These are phyloP conservation scores for Chirona hameri DNA, from an alignment of 2,888 invertebrate species.

Conservation along the genomic window DNA sequence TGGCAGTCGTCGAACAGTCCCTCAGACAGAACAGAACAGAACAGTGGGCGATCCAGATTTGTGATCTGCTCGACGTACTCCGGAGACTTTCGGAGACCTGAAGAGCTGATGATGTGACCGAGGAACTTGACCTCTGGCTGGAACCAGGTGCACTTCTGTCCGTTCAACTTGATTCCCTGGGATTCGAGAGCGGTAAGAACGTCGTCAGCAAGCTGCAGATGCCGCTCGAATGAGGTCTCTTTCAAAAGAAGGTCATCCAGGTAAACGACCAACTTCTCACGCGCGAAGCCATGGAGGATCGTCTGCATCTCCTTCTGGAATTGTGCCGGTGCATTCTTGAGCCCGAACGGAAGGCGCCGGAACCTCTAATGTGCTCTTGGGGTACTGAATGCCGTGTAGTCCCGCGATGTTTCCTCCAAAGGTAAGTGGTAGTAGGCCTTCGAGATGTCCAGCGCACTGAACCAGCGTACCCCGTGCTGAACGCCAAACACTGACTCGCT, in stretches of 20 bases:
- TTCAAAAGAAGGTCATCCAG: neutral
- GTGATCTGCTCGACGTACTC: neutral
- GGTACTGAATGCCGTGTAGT: neutral
- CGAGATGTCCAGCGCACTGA: neutral
- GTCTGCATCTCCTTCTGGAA: conserved; percentile 3
- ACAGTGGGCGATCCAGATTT: neutral
- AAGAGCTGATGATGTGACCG: neutral
- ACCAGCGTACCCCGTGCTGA: neutral
- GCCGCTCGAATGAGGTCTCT: neutral
- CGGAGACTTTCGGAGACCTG: neutral
- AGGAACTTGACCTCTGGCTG: neutral
- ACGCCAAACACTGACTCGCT: neutral
- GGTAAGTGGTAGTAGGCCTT: neutral
- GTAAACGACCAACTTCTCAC: neutral
- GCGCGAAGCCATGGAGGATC: neutral
- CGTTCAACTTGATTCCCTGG: neutral
- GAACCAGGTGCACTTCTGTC: neutral
- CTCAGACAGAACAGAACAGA: neutral
- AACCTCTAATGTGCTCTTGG: neutral
- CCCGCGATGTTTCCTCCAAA: neutral
- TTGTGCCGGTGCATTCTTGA: neutral
- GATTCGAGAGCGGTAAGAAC: neutral
- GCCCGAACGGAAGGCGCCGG: neutral
- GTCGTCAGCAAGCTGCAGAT: neutral
- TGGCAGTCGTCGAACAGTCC: neutral